Evolutionary conservation across 1,140 invertebrate genomes (phyloP), one percentile per base, ranked within the genome.

Genomic region (Bombus vancouverensis): DNA sequence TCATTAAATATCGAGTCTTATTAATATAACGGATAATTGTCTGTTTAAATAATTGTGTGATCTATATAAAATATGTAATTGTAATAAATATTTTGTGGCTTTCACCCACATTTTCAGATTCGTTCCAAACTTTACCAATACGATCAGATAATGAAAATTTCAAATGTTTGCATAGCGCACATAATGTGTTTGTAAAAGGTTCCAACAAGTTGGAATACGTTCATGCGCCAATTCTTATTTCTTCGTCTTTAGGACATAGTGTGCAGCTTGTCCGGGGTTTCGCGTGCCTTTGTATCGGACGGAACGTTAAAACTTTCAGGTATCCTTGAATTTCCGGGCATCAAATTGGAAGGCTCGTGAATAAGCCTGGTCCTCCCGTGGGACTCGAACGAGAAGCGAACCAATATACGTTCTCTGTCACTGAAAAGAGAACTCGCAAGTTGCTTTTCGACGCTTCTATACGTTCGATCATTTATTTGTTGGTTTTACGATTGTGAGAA

Each of bases 281-380:
- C 68, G 22, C 34, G 42, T 53, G 75, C 13, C 10, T 3, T 3
- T 9, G 32, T 70, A 47, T 62, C 37, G 59, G 9, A 34, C 6
- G 28, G 0, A 70, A 77, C 13, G 28, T 42, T 72, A 62, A 72
- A 80, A 85, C 22, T 85, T 85, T 44, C 42, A 34, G 34, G 12
- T 37, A 62, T 32, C 68, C 15, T 39, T 3, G 53, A 53, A 39
- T 83, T 59, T 39, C 65, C 18, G n/a, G 5, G 22, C 4, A 34
- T 84, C 32, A 32, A 53, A 13, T 13, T 42, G 39, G 5, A 72
- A 66, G 44, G 15, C 28, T 84, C 68, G 59, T 80, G 76, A 85
- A 85, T 79, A 85, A 79, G 47, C 39, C 53, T 42, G 8, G 15
- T 12, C 10, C 22, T 70, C 76, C 13, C 37, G 10, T 3, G 82